Percentiles rank a stretch among this genome's conserved stretches.
These are phyloP conservation scores for Dendroctonus ponderosae DNA, from an alignment of 1,140 invertebrate genomes.

Conservation along the genomic window DNA sequence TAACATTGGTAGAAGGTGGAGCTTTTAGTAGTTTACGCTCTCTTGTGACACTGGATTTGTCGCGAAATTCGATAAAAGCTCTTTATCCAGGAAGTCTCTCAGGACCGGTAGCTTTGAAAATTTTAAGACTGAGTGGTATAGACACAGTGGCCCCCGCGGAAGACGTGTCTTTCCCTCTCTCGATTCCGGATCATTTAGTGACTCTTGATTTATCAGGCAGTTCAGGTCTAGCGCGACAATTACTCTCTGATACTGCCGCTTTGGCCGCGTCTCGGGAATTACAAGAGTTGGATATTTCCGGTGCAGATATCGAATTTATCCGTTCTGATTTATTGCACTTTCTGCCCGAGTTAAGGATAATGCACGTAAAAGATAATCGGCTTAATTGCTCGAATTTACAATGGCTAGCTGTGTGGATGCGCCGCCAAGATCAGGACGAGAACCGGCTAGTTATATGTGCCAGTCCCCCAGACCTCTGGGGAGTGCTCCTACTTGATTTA, in stretches of 20 bases:
- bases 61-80: slow-evolving; percentile 70
- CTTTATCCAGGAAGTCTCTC: slow-evolving; percentile 66
- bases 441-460: slow-evolving; percentile 50
- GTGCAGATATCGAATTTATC: slow-evolving; percentile 62
- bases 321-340: slow-evolving; percentile 67
- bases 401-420: slow-evolving; percentile 66
- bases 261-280: slow-evolving; percentile 67
- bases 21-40: slow-evolving; percentile 64
- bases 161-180: slow-evolving; percentile 68
- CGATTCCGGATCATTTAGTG: slow-evolving; percentile 66
- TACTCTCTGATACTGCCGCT: slow-evolving; percentile 68
- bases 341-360: slow-evolving; percentile 64
- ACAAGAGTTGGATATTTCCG: slow-evolving; percentile 67
- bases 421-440: slow-evolving; percentile 55
- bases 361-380: slow-evolving; percentile 62
- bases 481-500: slow-evolving; percentile 52
- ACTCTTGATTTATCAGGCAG: slow-evolving; percentile 73
- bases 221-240: slow-evolving; percentile 64
- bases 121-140: slow-evolving; percentile 68
- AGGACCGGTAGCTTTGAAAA: slow-evolving; percentile 62
- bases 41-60: slow-evolving; percentile 72
- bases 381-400: slow-evolving; percentile 64
- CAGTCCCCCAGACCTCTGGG: slow-evolving; percentile 47
- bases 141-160: slow-evolving; percentile 58
- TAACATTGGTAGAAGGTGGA: slow-evolving; percentile 63